Evolutionary conservation across 2,113 vertebrate species (phyloP), one percentile per base, ranked within the genome.

Genomic region (Hippopotamus amphibius): DNA sequence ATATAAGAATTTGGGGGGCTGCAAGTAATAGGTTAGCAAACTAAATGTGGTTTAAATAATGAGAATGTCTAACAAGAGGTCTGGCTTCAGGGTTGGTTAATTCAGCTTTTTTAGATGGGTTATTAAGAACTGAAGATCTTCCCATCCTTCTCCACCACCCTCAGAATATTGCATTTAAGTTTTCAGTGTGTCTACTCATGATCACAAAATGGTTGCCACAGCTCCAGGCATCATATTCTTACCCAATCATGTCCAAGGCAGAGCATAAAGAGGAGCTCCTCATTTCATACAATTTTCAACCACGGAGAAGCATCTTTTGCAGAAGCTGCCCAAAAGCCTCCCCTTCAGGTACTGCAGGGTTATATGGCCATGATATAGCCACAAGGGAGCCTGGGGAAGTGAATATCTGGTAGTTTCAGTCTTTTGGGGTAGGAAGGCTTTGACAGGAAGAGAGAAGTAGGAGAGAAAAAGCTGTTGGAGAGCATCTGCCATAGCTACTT

Each of bases 21-120:
- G n/a, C 55, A 79, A 90, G 46, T 92, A 90, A 80, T 63, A 87
- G 41, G 91, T 90, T 65, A 81, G 57, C n/a, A 96, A 95, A 90
- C 13, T 53, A 41, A 92, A 68, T 82, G 9, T 72, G 55, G 33
- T 91, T 92, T 88, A 83, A 69, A 86, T 71, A 95, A 82, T 55
- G 74, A 87, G 13, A 92, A 94, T 15, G 43, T 88, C 43, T 87
- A 93, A 80, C 22, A 88, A 93, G 46, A 91, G 66, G 53, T 92
- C 76, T 77, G 72, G 57, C 72, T 88, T 15, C 28, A 57, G n/a
- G 53, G 17, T 71, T 92, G 66, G 53, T n/a, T 96, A 93, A 97
- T 92, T 86, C 65, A 85, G 46, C 26, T 90, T 79, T 93, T 79
- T 81, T n/a, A 63, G 76, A 89, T 41, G 72, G 81, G 41, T 82